Evolutionary conservation across 2,888 invertebrate species (phyloP).

Genomic region (Diabrotica balteata): DNA sequence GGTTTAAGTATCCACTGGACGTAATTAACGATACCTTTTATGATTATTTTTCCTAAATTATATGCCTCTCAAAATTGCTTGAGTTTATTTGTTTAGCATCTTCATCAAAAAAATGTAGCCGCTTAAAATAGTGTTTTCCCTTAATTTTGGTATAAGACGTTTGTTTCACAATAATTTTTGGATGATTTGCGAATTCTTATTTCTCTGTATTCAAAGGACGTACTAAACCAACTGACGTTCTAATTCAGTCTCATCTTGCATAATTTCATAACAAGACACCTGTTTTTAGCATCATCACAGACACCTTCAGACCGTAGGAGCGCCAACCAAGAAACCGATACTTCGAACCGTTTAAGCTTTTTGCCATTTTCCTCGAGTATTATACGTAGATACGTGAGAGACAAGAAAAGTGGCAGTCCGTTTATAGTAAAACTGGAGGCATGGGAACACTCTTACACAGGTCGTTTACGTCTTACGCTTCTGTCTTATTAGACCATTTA

Average conservation of each 20-base stretch:
- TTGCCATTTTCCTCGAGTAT: slow-evolving; percentile 3
- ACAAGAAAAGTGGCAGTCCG: slow-evolving; percentile 8
- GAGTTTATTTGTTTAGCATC: no score
- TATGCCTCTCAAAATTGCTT: no score
- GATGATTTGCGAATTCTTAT: no score
- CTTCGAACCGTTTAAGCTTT: neutral
- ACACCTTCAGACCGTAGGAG: neutral
- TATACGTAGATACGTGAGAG: neutral
- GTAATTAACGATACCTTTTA: no score
- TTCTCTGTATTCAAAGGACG: no score
- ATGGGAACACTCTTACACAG: slow-evolving; percentile 13
- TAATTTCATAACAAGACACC: slow-evolving; percentile 3
- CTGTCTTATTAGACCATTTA: slow-evolving; percentile 6
- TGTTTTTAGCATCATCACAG: neutral
- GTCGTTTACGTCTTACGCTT: slow-evolving; percentile 9
- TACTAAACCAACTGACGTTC: neutral
- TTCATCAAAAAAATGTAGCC: no score
- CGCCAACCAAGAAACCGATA: neutral
- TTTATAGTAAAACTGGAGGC: slow-evolving; percentile 16
- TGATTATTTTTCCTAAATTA: no score
- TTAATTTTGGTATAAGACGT: no score
- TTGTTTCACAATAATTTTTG: no score
- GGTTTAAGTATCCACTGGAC: no score
- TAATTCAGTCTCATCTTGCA: neutral
- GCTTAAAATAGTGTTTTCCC: no score